These are phyloP conservation scores for Battus philenor DNA, from an alignment of 1,140 invertebrate genomes.

Conservation along the genomic window DNA sequence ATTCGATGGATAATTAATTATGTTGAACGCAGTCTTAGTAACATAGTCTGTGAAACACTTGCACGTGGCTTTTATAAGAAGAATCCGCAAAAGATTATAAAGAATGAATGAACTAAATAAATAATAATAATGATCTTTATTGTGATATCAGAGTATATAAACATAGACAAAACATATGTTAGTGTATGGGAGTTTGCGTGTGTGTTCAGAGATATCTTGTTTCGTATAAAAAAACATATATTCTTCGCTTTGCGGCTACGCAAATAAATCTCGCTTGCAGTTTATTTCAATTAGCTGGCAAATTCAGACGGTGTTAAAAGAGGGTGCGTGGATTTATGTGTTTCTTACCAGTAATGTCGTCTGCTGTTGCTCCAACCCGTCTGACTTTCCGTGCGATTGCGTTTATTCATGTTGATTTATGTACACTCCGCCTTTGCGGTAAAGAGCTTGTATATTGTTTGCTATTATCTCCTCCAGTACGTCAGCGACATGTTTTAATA, in stretches of 20 bases:
- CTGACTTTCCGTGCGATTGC: constrained; percentile 3
- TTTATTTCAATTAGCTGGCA: constrained; percentile 37
- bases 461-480: constrained; percentile 1
- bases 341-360: constrained; percentile 19
- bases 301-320: constrained; percentile 22
- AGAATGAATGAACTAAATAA: too few relatives aligned
- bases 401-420: constrained; percentile 10
- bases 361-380: too few relatives aligned
- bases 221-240: too few relatives aligned
- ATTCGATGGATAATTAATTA: constrained; percentile 12
- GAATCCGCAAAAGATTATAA: too few relatives aligned
- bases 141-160: too few relatives aligned
- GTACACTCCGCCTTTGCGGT: background rate
- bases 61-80: constrained; percentile 12
- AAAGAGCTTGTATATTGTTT: constrained; percentile 7
- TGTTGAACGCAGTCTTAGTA: background rate
- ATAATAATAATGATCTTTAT: too few relatives aligned
- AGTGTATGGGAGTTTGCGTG: too few relatives aligned
- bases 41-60: constrained; percentile 1
- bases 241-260: background rate
- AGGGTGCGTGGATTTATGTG: constrained; percentile 28
- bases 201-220: too few relatives aligned
- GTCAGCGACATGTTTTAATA: background rate
- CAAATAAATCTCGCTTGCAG: constrained; percentile 23
- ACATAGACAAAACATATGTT: too few relatives aligned